These are phyloP conservation scores for Podiceps cristatus DNA, from an alignment of 2,113 vertebrate genomes.

Conservation along the genomic window DNA sequence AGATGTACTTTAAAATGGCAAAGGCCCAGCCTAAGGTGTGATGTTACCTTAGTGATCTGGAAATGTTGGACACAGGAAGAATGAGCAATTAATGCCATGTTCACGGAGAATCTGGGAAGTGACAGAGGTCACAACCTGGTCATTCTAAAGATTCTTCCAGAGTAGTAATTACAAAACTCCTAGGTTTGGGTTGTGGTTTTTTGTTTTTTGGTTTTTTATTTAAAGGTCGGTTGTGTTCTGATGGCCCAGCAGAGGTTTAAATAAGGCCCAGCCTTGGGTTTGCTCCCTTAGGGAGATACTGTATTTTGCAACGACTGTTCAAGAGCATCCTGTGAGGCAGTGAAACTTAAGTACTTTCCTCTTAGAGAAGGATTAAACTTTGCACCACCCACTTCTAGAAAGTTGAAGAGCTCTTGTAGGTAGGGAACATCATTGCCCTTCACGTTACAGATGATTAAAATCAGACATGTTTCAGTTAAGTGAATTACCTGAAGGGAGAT, in stretches of 20 bases:
- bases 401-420: not conserved
- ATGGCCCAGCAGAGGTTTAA: not conserved
- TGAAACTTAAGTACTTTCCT: not conserved
- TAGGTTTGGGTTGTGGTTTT: not conserved
- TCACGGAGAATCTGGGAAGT: not conserved
- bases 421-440: not conserved
- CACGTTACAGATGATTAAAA: not conserved
- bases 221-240: not conserved
- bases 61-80: not conserved
- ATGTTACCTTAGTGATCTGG: not conserved
- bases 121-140: not conserved
- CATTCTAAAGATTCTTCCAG: not conserved
- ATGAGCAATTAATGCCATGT: not conserved
- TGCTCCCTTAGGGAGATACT: not conserved
- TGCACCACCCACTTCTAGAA: not conserved
- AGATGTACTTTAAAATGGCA: not conserved
- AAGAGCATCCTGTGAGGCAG: not conserved
- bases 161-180: not conserved
- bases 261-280: not conserved
- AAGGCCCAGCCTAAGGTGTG: not conserved
- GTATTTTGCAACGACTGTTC: not conserved
- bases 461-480: not conserved
- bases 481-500: not conserved
- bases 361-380: not conserved
- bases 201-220: not conserved